phyloP scores from a whole-genome alignment of 35 echinoderm and acorn worm species.

The Heliocidaris tuberculata region DNA sequence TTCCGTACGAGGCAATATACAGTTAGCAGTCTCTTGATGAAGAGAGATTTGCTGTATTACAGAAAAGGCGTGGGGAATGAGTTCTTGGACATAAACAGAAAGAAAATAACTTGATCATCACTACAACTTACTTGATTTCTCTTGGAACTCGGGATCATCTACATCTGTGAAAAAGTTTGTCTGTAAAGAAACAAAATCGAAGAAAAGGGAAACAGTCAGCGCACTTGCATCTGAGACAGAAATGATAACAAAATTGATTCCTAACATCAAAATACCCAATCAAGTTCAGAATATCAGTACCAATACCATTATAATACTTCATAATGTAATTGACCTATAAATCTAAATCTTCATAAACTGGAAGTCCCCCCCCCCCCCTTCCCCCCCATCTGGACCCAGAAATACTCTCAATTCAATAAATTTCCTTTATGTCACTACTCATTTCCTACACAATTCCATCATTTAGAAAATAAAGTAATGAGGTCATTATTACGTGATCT shows the following conservation, averaged over 20 bases:
- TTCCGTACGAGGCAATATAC: no score
- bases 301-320: not conserved
- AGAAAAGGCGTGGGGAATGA: no score
- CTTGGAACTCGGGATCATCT: constrained; percentile 67
- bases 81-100: no score
- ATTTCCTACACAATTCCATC: no score
- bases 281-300: not conserved
- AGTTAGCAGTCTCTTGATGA: no score
- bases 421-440: not conserved
- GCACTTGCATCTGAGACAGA: no score
- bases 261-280: no score
- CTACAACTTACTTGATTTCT: constrained; percentile 69
- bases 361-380: not conserved
- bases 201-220: not conserved
- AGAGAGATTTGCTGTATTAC: no score
- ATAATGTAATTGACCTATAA: not conserved
- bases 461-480: no score
- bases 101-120: no score
- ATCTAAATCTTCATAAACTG: not conserved
- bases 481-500: no score
- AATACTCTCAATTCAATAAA: not conserved
- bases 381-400: not conserved
- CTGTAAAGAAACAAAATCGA: constrained; percentile 49
- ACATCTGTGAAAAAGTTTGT: constrained; percentile 86
- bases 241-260: no score